Evolutionary conservation across 2,113 vertebrate species (phyloP), one percentile per base, ranked within the genome.

Genomic region (Corythornis vintsioides): DNA sequence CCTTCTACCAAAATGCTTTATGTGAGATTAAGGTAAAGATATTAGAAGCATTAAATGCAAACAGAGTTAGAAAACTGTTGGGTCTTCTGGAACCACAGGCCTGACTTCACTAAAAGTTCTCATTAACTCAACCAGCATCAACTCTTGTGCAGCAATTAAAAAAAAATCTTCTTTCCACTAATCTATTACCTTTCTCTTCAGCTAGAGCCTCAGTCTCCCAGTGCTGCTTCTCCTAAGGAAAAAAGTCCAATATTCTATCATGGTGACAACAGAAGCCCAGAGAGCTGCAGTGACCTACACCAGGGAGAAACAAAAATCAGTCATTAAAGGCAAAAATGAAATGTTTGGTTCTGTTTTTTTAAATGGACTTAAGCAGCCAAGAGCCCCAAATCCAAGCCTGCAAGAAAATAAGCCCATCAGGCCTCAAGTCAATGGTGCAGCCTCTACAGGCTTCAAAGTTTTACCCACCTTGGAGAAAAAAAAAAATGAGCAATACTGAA

Each of bases 91-190:
- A 93, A 89, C 78, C 8, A 2, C 77, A 93, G 33, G 29, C 20
- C 71, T 92, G 83, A 90, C 55, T 93, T 93, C 90, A 94, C 56
- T 43, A 71, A 3, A 80, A 79, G 35, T 42, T 76, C 26, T 89
- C 19, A 17, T 13, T 25, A 78, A 15, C 65, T 88, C 9, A 74
- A 92, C 7, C 55, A 76, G 71, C 26, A 89, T 35, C 20, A 61
- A 45, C 16, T 50, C 59, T 9, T 15, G 20, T 9, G 38, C 1
- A 7, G 45, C 17, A 33, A 63, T 55, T 89, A 71, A 93, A 94
- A 48, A 83, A 67, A 76, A 80, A 11, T 56, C 14, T 31, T 84
- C 18, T 89, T 72, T 61, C 60, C 45, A 47, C 42, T 92, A 33
- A 59, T 63, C 33, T 67, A 10, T 81, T 89, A 88, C 83, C 72